These are phyloP conservation scores for Alentia gelatinosa DNA, from an alignment of 2,888 invertebrate species.

Conservation along the genomic window DNA sequence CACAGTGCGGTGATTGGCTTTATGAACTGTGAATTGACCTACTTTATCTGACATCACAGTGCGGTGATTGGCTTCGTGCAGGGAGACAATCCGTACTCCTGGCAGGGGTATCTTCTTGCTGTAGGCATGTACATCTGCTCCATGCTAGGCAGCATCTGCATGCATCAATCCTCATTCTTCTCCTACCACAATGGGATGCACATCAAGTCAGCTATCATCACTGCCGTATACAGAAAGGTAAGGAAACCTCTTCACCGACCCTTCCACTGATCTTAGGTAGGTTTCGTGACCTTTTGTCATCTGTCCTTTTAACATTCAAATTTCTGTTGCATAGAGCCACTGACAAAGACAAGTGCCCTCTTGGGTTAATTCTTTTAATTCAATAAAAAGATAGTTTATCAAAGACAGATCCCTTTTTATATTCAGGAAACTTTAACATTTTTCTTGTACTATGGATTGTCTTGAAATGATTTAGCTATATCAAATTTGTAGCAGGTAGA, in stretches of 20 bases:
- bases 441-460: too few species aligned
- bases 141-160: slow-evolving; percentile 41
- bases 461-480: too few species aligned
- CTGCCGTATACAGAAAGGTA: slow-evolving; percentile 65
- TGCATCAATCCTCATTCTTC: slow-evolving; percentile 61
- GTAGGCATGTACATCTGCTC: slow-evolving; percentile 58
- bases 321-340: not conserved
- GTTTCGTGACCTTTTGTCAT: not conserved
- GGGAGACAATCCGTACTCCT: slow-evolving; percentile 52
- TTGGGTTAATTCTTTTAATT: not conserved
- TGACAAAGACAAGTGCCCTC: not conserved
- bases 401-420: too few species aligned
- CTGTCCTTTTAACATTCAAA: not conserved
- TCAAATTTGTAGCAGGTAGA: too few species aligned
- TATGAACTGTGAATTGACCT: too few species aligned
- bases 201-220: slow-evolving; percentile 60
- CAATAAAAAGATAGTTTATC: not conserved
- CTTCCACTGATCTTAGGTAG: not conserved
- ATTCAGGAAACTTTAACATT: too few species aligned
- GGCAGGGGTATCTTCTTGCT: slow-evolving; percentile 62
- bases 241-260: not conserved
- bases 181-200: slow-evolving; percentile 60
- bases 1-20: too few species aligned
- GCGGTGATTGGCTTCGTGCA: too few species aligned
- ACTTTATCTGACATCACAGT: too few species aligned